Evolutionary conservation across 2,888 invertebrate genomes (phyloP), one percentile per base, ranked within the genome.

Genomic region (Apoda limacodes): DNA sequence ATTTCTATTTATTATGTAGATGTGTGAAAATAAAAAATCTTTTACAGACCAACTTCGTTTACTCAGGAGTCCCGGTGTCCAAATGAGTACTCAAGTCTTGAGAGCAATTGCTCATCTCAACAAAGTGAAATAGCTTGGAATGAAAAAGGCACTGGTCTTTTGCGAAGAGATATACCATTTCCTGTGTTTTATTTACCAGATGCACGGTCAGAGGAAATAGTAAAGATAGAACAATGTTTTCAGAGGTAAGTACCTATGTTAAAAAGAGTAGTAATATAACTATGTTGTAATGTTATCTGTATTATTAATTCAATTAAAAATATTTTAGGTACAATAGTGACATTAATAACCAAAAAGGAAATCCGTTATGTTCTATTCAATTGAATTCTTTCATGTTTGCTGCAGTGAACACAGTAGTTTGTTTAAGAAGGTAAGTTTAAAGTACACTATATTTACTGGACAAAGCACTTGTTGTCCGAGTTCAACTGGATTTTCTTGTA

Each of bases 311-410:
- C 15, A 10, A 11, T 6, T 15, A 3, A 5, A 25, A 9, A 14
- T 30, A 70, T 62, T 60, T 52, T 44, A 84, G 83, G 32, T 90
- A 88, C 54, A 97, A 96, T 62, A 80, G 82, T 30, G 83, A 89
- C 37, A 82, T 78, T 45, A 71, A 82, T 3, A 82, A 81, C 28
- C 92, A 92, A 51, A 64, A 67, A 5, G 69, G 83, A 10, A 80
- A 88, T 42, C 89, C 95, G 1, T 70, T 97, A 21, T 97, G 98
- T 62, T 89, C 95, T n/a, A 72, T 95, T 2, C 90, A 97, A 67
- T 80, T 98, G 48, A 86, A 86, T 41, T 85, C 92, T 0, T 92
- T 92, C 50, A 98, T 98, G 97, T 89, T 86, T 66, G 95, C 92
- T 2, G 93, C 96, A 2, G 88, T 91, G 1, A 88, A 92, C 61